A percentile compares a stretch with the other conserved stretches of the same genome.
Evolutionary conservation across 2,888 invertebrate species (phyloP).

Genomic region (Mythimna loreyi): DNA sequence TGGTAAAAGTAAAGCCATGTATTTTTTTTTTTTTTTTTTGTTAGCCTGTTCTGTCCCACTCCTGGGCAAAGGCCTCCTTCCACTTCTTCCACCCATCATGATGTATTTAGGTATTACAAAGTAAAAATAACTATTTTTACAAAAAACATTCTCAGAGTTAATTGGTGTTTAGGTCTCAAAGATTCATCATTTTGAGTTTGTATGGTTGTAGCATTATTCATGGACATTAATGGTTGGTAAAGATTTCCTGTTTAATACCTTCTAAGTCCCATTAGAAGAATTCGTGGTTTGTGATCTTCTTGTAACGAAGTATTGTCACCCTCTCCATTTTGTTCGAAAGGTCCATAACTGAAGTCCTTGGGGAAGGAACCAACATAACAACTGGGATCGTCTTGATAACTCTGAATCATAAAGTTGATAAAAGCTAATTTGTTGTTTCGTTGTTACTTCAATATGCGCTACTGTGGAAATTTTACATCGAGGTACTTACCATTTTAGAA

Average conservation of each 20-base stretch:
- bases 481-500: slow-evolving; percentile 59
- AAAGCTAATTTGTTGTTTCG: slow-evolving; percentile 44
- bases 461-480: neutral
- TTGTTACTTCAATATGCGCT: slow-evolving; percentile 29
- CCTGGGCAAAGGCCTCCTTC: no score
- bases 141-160: neutral
- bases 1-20: neutral
- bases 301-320: slow-evolving; percentile 91
- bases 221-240: slow-evolving; percentile 22
- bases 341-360: slow-evolving; percentile 97
- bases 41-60: no score
- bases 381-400: slow-evolving; percentile 87
- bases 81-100: no score
- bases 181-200: neutral
- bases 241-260: slow-evolving; percentile 88
- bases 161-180: neutral
- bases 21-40: no score
- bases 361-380: slow-evolving; percentile 94
- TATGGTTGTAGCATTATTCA: slow-evolving; percentile 5
- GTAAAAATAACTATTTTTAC: no score
- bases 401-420: slow-evolving; percentile 71
- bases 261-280: slow-evolving; percentile 98
- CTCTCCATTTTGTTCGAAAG: slow-evolving; percentile 95
- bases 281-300: slow-evolving; percentile 97
- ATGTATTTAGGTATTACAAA: no score